Percentiles rank a stretch among this genome's conserved stretches.
Conservation (phyloP, 2,888 invertebrate species). For the Trichopoda pennipes region DNA sequence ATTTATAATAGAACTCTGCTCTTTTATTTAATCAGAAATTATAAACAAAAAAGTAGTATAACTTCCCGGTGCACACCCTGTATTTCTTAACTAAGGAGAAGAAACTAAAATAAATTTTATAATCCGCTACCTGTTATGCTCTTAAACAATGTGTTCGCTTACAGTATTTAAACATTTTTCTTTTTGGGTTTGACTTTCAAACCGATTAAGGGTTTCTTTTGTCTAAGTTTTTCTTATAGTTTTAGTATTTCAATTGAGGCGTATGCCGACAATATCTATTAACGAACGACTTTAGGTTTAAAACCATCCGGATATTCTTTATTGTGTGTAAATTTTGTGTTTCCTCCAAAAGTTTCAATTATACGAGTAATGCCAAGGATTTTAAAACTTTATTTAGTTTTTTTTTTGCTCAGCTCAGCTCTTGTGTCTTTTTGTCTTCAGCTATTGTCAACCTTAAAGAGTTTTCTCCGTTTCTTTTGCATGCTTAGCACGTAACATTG, state of each 20-base stretch:
- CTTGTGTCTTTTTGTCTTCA: neutral
- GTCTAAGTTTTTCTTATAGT: neutral
- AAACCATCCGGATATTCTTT: conserved; percentile 2
- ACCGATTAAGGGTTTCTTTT: neutral
- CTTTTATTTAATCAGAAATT: too few relatives aligned
- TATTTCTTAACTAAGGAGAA: too few relatives aligned
- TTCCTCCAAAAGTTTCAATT: conserved; percentile 33
- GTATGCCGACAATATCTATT: conserved; percentile 17
- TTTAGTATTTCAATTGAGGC: conserved; percentile 6
- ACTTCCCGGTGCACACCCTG: too few relatives aligned
- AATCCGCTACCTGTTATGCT: too few relatives aligned
- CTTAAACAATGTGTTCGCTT: neutral
- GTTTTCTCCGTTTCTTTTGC: neutral
- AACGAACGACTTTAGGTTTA: conserved; percentile 20
- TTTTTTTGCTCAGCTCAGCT: neutral
- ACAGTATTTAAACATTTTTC: neutral
- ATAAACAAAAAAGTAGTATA: too few relatives aligned
- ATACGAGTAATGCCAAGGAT: conserved; percentile 1
- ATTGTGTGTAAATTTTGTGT: conserved; percentile 23
- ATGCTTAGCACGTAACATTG: conserved; percentile 58
- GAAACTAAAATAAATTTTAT: too few relatives aligned
- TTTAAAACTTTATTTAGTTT: neutral
- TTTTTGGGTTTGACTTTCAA: neutral
- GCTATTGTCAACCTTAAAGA: conserved; percentile 4
- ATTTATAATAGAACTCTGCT: too few relatives aligned